Evolutionary conservation across 2,888 invertebrate genomes (phyloP).

Genomic region (Parasteatoda lunata): DNA sequence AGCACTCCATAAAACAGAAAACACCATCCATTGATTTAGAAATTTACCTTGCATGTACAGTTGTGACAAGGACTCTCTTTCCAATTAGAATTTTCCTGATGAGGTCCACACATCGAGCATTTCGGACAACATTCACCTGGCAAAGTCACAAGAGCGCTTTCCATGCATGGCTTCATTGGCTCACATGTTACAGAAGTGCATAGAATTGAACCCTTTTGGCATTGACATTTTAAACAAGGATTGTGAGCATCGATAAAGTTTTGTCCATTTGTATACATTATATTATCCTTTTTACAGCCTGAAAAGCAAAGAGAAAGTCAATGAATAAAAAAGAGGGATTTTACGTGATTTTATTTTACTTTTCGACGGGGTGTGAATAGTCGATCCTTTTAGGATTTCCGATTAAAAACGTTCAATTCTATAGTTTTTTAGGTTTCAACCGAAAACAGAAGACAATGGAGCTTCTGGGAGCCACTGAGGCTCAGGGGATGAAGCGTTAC

Average conservation of each 20-base stretch:
- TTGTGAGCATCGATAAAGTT: slow-evolving; percentile 51
- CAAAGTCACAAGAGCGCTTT: slow-evolving; percentile 34
- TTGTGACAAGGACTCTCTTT: slow-evolving; percentile 60
- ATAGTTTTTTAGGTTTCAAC: no score
- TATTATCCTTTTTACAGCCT: slow-evolving; percentile 54
- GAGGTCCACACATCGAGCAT: slow-evolving; percentile 61
- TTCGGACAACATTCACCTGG: slow-evolving; percentile 50
- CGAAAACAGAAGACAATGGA: no score
- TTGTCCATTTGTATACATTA: slow-evolving; percentile 41
- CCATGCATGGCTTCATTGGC: slow-evolving; percentile 33
- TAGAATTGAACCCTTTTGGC: slow-evolving; percentile 39
- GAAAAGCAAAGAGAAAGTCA: background rate
- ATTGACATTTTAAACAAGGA: slow-evolving; percentile 58
- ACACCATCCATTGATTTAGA: no score
- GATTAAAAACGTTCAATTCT: no score
- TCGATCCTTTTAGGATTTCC: no score
- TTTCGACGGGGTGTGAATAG: no score
- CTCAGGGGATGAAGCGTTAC: no score
- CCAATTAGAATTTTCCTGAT: slow-evolving; percentile 53
- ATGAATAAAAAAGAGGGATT: background rate
- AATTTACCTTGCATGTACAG: slow-evolving; percentile 53
- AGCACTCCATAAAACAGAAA: no score
- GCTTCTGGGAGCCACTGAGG: no score
- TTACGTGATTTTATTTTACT: no score
- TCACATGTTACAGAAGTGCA: slow-evolving; percentile 48